Evolutionary conservation across 2,797 vertebrate genomes (phyloP).

Genomic region (Pterois miles): DNA sequence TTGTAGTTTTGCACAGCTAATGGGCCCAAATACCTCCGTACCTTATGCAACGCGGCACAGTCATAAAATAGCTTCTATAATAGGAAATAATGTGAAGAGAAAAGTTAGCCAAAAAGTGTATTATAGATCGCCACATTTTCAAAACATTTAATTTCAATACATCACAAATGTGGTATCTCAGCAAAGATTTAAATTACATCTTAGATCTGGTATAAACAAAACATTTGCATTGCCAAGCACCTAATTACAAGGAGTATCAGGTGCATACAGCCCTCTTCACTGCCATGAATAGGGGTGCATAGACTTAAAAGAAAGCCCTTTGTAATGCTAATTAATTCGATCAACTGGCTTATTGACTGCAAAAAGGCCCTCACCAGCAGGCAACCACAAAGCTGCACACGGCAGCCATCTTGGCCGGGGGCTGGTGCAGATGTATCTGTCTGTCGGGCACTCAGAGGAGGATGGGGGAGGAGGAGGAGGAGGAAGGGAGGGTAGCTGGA

Average conservation of each 20-base stretch:
- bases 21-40: conserved; percentile 14
- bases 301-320: conserved; percentile 68
- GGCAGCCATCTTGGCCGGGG: conserved; percentile 64
- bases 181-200: conserved; percentile 23
- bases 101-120: not conserved
- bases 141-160: not conserved
- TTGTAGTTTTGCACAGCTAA: conserved; percentile 2
- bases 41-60: not conserved
- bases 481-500: conserved; percentile 21
- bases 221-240: conserved; percentile 68
- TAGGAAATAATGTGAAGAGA: not conserved
- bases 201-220: conserved; percentile 36
- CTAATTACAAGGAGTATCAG: conserved; percentile 63
- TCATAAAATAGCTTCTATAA: not conserved
- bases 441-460: conserved; percentile 24
- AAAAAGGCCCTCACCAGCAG: conserved; percentile 67
- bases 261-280: conserved; percentile 52
- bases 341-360: conserved; percentile 79
- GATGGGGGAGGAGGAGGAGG: conserved; percentile 19
- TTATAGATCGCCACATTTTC: not conserved
- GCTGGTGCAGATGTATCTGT: conserved; percentile 36
- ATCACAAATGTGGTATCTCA: not conserved
- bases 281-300: conserved; percentile 40
- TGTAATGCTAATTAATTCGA: conserved; percentile 75
- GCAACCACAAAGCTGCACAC: conserved; percentile 60